Evolutionary conservation across 2,113 vertebrate genomes (phyloP).

Genomic region (Syngnathus floridae): DNA sequence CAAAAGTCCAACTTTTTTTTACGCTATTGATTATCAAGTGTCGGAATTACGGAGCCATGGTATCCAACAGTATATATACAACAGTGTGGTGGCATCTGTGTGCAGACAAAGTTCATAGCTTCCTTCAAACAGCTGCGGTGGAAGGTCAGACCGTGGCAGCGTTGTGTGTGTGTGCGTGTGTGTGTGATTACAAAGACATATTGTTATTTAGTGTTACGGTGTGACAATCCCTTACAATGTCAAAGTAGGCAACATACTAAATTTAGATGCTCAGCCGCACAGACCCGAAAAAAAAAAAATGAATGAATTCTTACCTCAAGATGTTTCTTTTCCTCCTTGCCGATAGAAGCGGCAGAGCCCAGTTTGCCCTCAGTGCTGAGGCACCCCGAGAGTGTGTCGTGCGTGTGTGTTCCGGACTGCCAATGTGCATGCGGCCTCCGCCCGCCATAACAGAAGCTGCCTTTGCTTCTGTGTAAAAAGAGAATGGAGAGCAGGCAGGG

Average conservation of each 20-base stretch:
- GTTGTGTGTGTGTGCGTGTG: not conserved
- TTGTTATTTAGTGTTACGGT: not conserved
- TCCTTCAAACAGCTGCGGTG: conserved; percentile 55
- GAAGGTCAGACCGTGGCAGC: conserved; percentile 35
- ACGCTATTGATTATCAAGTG: not conserved
- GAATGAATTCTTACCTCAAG: conserved; percentile 47
- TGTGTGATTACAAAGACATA: conserved; percentile 4
- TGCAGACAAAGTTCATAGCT: conserved; percentile 36
- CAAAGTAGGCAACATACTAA: not conserved
- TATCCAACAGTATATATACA: conserved; percentile 38
- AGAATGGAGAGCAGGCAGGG: conserved; percentile 43
- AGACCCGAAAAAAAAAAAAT: not conserved
- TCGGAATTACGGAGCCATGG: conserved; percentile 30
- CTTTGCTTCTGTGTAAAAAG: conserved; percentile 52
- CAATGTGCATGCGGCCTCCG: conserved; percentile 52
- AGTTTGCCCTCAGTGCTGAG: conserved; percentile 34
- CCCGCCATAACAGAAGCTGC: conserved; percentile 67
- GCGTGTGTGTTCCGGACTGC: conserved; percentile 19
- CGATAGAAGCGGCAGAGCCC: conserved; percentile 29
- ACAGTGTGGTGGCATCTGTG: conserved; percentile 44
- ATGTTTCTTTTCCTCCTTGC: conserved; percentile 29
- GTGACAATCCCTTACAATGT: not conserved
- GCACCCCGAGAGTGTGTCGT: conserved; percentile 16
- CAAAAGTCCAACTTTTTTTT: conserved; percentile 7
- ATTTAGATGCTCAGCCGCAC: conserved; percentile 10